A percentile compares a stretch with the other conserved stretches of the same genome.
phyloP scores from a whole-genome alignment of 2,113 vertebrate genomes.

The Pristiophorus japonicus region DNA sequence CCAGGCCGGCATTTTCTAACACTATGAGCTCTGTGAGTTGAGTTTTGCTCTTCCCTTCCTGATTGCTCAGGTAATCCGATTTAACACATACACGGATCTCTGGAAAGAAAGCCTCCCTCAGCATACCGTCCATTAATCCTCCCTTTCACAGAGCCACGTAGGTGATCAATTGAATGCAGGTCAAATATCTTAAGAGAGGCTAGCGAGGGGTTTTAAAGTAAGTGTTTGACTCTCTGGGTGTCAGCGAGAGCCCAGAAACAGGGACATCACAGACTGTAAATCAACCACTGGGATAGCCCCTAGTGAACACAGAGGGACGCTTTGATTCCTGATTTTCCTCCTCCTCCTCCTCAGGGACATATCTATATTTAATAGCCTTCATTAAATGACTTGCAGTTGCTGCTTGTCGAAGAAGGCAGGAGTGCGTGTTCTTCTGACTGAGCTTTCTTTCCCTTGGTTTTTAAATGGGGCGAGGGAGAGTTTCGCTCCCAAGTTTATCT shows the following conservation, averaged over 20 bases:
- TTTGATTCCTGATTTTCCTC: background rate
- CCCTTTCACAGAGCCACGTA: background rate
- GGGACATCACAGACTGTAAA: background rate
- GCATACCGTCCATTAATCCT: background rate
- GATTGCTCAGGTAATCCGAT: background rate
- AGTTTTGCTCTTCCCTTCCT: background rate
- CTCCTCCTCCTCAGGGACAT: background rate
- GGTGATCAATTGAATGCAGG: slow-evolving; percentile 22
- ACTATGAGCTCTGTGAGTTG: background rate
- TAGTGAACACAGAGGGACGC: background rate
- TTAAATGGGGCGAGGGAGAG: background rate
- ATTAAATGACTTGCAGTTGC: background rate
- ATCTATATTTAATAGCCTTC: background rate
- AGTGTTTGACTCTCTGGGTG: background rate
- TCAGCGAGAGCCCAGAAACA: background rate
- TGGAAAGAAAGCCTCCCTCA: background rate
- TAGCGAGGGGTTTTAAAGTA: background rate
- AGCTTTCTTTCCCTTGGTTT: background rate
- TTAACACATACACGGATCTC: background rate
- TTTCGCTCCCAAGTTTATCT: too few relatives aligned
- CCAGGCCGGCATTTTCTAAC: background rate
- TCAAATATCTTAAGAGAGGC: background rate
- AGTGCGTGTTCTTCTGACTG: background rate
- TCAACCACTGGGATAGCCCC: background rate
- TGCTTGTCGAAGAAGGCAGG: background rate